Conservation (phyloP, 2,888 invertebrate species). For the Aquatica leii region DNA sequence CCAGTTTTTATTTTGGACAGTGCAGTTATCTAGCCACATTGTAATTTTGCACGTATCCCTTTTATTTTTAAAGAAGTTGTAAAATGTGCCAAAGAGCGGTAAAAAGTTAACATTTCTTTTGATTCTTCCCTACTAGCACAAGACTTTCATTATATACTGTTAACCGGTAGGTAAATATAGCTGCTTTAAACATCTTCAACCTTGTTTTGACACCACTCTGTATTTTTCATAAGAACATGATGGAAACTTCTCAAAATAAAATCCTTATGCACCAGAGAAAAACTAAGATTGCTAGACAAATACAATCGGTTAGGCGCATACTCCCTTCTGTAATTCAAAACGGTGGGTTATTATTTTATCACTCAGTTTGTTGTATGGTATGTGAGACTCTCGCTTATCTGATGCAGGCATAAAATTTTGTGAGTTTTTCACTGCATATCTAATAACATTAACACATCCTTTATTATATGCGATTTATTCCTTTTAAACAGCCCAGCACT, state of each 20-base stretch:
- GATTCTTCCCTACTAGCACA: constrained; percentile 13
- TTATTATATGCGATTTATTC: constrained; percentile 10
- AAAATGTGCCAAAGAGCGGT: constrained; percentile 19
- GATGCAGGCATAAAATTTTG: constrained; percentile 9
- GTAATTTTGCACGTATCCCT: neutral
- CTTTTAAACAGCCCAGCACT: constrained; percentile 1
- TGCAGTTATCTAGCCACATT: constrained; percentile 42
- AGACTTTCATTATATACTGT: constrained; percentile 17
- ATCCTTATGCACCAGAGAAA: neutral
- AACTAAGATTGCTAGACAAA: neutral
- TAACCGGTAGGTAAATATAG: constrained; percentile 9
- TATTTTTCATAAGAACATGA: constrained; percentile 12
- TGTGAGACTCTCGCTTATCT: no score
- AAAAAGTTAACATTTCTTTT: constrained; percentile 11
- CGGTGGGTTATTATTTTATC: constrained; percentile 2
- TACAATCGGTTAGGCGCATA: neutral
- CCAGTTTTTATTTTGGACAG: constrained; percentile 46
- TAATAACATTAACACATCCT: constrained; percentile 1
- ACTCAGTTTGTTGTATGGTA: neutral
- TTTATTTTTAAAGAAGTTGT: constrained; percentile 13
- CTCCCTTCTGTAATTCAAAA: constrained; percentile 2
- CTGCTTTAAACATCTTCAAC: constrained; percentile 10
- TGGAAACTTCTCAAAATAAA: neutral
- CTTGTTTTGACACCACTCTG: constrained; percentile 1
- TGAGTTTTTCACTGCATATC: constrained; percentile 2